Evolutionary conservation across 1,140 invertebrate species (phyloP).

Genomic region (Ceratina australensis): DNA sequence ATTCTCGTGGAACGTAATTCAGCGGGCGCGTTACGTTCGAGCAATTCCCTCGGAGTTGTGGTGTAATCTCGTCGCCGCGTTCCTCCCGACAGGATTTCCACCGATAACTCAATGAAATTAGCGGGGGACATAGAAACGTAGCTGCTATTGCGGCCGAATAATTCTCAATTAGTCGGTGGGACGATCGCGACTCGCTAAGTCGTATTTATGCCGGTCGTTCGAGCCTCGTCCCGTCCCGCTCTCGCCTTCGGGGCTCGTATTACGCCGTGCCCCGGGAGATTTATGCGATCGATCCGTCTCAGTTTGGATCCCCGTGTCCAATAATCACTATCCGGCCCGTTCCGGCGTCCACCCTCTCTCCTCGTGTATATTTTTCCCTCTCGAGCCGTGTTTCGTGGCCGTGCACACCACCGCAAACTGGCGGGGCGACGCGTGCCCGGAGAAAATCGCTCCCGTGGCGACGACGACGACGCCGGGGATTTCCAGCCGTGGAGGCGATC

Average conservation of each 20-base stretch:
- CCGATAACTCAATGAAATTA: conserved; percentile 61
- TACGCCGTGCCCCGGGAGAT: conserved; percentile 65
- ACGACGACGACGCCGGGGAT: conserved; percentile 37
- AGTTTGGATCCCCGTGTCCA: conserved; percentile 62
- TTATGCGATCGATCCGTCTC: conserved; percentile 73
- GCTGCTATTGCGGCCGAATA: conserved; percentile 68
- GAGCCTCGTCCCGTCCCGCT: conserved; percentile 13
- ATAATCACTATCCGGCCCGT: conserved; percentile 40
- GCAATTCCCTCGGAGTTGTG: conserved; percentile 17
- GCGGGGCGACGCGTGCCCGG: conserved; percentile 35
- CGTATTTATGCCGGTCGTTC: conserved; percentile 70
- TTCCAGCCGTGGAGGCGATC: conserved; percentile 30
- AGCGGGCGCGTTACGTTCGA: conserved; percentile 5
- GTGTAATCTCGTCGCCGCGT: conserved; percentile 34
- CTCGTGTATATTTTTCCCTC: conserved; percentile 4
- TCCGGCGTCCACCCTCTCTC: neutral
- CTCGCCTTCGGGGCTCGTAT: conserved; percentile 67
- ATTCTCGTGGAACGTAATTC: conserved; percentile 14
- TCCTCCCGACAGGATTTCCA: conserved; percentile 50
- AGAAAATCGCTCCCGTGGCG: conserved; percentile 54
- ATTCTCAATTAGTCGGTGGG: conserved; percentile 71
- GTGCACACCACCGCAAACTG: conserved; percentile 3
- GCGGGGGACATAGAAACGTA: conserved; percentile 17
- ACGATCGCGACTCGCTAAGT: conserved; percentile 68
- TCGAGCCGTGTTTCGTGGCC: no score